Base-by-base conservation (phyloP, 2,113 vertebrate genomes). In the Verasper variegatus region DNA sequence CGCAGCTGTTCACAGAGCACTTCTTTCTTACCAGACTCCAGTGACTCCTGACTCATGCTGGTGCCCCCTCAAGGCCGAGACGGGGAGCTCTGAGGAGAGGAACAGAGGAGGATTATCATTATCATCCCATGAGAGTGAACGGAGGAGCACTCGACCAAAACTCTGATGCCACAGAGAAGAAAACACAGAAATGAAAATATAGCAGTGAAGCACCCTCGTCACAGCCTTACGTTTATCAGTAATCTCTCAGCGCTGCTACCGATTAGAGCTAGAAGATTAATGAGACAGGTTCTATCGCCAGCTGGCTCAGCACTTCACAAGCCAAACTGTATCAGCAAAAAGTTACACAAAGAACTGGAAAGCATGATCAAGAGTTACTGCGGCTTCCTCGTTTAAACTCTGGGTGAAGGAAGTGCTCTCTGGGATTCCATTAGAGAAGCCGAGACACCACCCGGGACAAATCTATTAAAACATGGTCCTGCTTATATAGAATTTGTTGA, bases 11-110 rank as follows among this genome's bases (percentile, higher is more conserved):
- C 59, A 55, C 42, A 63, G 54, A 81, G 59, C 47, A 2, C 47
- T 5, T 1, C 52, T n/a, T 59, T 78, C 92, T 93, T 87, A 95
- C 94, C 94, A 70, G 92, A 93, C 86, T 94, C 94, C 83, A 78
- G 84, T 15, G 76, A 88, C 83, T 94, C 92, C 74, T 85, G 89
- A 84, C 90, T 94, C 93, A 95, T 94, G 87, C 76, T 92, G 91
- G 81, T 88, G 88, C 91, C 91, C 88, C 83, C 89, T 88, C 78
- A 76, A 79, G 79, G 86, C 86, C 65, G 75, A 82, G 57, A 78
- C 84, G 89, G 71, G 88, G 85, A 75, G 80, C 85, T 84, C 89
- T 92, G 90, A 71, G 76, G 70, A 83, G 70, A 82, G 79, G 42
- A 87, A 81, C 87, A 81, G 47, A 86, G 74, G 74, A 85, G 69